phyloP scores from a whole-genome alignment of 2,113 vertebrate species.

The Limanda limanda region DNA sequence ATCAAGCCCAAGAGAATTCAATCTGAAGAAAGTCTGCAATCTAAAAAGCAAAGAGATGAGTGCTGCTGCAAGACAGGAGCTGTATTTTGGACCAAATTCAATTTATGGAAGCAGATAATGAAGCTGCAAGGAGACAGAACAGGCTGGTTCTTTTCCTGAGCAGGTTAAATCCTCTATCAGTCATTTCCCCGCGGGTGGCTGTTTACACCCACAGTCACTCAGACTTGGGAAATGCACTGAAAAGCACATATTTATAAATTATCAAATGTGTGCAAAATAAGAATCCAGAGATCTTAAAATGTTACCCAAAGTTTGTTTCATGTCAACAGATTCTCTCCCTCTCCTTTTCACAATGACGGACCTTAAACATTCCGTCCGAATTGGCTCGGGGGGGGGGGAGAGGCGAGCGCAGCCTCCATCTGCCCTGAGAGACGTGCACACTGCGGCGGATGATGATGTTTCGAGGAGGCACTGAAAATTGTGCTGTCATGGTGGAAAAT shows the following conservation, averaged over 20 bases:
- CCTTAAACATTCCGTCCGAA: slow-evolving; percentile 65
- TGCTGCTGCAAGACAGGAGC: slow-evolving; percentile 7
- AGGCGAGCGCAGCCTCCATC: slow-evolving; percentile 47
- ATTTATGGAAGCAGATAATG: slow-evolving; percentile 53
- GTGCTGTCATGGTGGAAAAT: slow-evolving; percentile 73
- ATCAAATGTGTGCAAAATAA: background rate
- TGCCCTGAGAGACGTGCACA: slow-evolving; percentile 58
- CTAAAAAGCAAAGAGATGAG: slow-evolving; percentile 31
- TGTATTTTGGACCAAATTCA: slow-evolving; percentile 34
- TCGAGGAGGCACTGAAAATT: slow-evolving; percentile 62
- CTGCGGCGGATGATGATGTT: slow-evolving; percentile 55
- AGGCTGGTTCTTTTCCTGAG: slow-evolving; percentile 8
- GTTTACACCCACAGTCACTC: background rate
- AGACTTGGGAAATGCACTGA: background rate
- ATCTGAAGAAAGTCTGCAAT: slow-evolving; percentile 30
- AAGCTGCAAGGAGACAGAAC: slow-evolving; percentile 46
- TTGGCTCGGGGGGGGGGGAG: slow-evolving; percentile 61
- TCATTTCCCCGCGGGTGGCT: background rate
- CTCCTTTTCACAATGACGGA: slow-evolving; percentile 54
- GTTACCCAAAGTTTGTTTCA: slow-evolving; percentile 35
- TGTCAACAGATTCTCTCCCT: slow-evolving; percentile 22
- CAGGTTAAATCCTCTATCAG: slow-evolving; percentile 29
- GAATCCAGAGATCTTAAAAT: slow-evolving; percentile 36
- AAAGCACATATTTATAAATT: background rate
- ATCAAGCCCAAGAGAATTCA: slow-evolving; percentile 14